A percentile compares a stretch with the other conserved stretches of the same genome.
These are phyloP conservation scores for Temnothorax ravouxi DNA, from an alignment of 2,888 invertebrate species.

Conservation along the genomic window DNA sequence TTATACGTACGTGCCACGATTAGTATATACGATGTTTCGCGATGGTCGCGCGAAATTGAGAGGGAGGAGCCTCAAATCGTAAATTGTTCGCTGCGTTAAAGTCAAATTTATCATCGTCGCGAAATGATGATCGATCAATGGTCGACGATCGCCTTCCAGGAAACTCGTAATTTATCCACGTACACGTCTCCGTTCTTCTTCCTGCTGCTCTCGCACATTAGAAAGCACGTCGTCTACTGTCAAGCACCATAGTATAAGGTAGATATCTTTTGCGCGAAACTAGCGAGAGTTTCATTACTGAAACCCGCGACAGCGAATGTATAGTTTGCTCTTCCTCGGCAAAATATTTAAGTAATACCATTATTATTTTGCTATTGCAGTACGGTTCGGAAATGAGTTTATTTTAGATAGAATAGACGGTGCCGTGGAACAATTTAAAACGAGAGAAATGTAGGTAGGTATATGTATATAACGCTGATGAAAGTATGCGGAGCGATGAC, in stretches of 20 bases:
- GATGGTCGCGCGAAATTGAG: neutral
- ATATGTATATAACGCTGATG: neutral
- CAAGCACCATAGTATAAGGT: neutral
- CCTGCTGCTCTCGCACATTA: neutral
- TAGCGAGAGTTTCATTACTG: neutral
- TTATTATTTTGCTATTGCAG: neutral
- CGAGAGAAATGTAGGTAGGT: neutral
- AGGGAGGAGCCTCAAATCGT: constrained; percentile 26
- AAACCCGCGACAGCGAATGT: neutral
- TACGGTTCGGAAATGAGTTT: neutral
- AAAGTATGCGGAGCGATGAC: neutral
- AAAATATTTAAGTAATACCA: constrained; percentile 8
- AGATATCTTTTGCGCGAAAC: neutral
- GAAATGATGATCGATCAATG: neutral
- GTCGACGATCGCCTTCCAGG: neutral
- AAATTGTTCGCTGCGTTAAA: constrained; percentile 45
- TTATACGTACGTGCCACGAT: neutral
- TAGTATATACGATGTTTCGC: neutral
- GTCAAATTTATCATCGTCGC: constrained; percentile 1
- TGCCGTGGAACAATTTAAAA: neutral
- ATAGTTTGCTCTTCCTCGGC: neutral
- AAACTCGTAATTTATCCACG: neutral
- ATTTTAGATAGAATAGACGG: neutral
- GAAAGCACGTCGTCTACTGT: neutral
- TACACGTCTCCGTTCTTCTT: neutral